Evolutionary conservation across 2,797 vertebrate species (phyloP), one percentile per base, ranked within the genome.

Genomic region (Galaxias olidus): DNA sequence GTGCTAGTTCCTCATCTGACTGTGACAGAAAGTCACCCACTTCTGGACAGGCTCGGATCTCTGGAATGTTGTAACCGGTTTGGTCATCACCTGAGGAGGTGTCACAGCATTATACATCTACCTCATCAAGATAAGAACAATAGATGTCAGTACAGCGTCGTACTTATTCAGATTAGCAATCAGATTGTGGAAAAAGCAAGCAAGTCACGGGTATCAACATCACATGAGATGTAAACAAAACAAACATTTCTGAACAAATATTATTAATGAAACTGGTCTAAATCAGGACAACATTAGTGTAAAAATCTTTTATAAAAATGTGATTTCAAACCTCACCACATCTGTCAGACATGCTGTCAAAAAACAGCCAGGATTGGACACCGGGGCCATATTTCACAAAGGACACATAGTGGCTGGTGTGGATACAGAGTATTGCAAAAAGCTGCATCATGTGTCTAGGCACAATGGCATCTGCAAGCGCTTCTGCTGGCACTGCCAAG

Each of bases 301-400:
- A 30, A 30, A 47, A 14, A 18, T 15, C 10, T 18, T n/a, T 15
- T 51, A 11, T 1, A 54, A 4, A 58, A 17, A 43, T 42, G 54
- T 42, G 30, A 15, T 17, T 15, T 43, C 15, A 43, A 4, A 30
- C 57, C 84, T 85, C 74, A 91, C 93, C 89, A 1, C 79, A 84
- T 87, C 89, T 82, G 79, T 94, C 92, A 20, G 93, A 92, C 93
- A 94, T 94, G 84, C 93, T 91, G 84, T 94, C 92, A 61, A 94
- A 94, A 76, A 94, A 94, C 43, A 94, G 77, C 93, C 93, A 94
- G n/a, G 93, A 91, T 18, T 69, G 73, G 42, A 84, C 73, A 45
- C 81, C 80, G 0, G 89, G 58, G 44, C 92, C 88, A 0, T 86
- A 93, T 75, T 93, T 94, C n/a, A 93, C 90, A 65, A 93, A 94